phyloP scores from a whole-genome alignment of 2,113 vertebrate species.

The Hippopotamus amphibius region DNA sequence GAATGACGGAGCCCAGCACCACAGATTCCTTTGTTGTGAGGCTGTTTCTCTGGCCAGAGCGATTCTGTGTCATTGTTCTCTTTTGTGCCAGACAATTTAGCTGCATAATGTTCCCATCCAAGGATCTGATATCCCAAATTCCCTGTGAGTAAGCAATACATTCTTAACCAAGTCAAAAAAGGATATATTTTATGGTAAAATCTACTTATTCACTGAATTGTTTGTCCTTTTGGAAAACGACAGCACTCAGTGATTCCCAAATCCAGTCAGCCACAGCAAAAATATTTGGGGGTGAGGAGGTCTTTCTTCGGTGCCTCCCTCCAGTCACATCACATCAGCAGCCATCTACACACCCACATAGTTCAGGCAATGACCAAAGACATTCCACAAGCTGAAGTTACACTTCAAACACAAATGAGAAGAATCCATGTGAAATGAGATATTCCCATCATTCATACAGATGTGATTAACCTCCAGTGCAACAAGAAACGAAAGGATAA shows the following conservation, averaged over 20 bases:
- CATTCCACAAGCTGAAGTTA: conserved; percentile 22
- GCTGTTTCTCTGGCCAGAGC: background rate
- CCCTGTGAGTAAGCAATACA: background rate
- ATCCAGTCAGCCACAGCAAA: background rate
- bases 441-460: background rate
- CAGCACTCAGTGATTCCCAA: background rate
- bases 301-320: background rate
- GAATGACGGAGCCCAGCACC: background rate
- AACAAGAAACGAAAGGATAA: conserved; percentile 43
- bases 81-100: background rate
- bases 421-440: background rate
- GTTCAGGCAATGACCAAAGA: background rate
- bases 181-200: background rate
- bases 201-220: background rate
- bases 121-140: background rate
- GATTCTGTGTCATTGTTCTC: background rate
- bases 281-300: background rate
- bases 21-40: background rate
- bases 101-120: background rate
- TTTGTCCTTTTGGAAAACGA: conserved; percentile 18
- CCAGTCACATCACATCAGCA: background rate
- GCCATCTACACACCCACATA: background rate
- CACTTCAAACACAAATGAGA: conserved; percentile 18
- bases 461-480: background rate
- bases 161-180: background rate